Evolutionary conservation across 2,113 vertebrate genomes (phyloP).

Genomic region (Hippocampus zosterae): DNA sequence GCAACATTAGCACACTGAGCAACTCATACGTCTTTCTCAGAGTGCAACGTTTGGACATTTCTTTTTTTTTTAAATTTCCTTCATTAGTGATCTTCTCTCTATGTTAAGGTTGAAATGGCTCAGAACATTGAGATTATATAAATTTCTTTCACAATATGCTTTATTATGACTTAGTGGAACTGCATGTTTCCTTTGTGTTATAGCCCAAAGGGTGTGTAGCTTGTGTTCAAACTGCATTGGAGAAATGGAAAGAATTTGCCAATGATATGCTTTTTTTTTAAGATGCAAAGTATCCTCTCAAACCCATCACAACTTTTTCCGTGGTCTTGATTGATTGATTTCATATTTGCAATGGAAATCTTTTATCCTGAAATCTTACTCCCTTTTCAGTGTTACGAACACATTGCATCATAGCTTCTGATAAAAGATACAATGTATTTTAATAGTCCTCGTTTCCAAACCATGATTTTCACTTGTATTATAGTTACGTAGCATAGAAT

Average conservation of each 20-base stretch:
- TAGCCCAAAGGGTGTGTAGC: background rate
- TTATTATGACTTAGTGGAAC: background rate
- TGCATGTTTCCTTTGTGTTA: background rate
- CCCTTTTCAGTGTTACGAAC: too few species aligned
- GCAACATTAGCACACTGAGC: constrained; percentile 60
- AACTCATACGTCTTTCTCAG: constrained; percentile 59
- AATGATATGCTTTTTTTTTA: background rate
- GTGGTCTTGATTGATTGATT: too few species aligned
- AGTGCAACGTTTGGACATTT: constrained; percentile 49
- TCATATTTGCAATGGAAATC: too few species aligned
- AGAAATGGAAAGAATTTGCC: background rate
- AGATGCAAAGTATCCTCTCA: too few species aligned
- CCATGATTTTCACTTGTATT: too few species aligned
- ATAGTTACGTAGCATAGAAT: too few species aligned
- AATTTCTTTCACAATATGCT: background rate
- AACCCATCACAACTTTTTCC: too few species aligned
- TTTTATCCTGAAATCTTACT: too few species aligned
- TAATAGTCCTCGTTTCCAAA: too few species aligned
- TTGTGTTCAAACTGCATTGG: background rate
- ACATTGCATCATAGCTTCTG: too few species aligned
- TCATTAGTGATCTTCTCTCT: background rate
- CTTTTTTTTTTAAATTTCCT: background rate
- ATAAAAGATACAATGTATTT: too few species aligned
- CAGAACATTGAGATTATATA: background rate
- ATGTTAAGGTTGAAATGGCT: constrained; percentile 3